Evolutionary conservation across 2,888 invertebrate species (phyloP).

Genomic region (Pammene aurita): DNA sequence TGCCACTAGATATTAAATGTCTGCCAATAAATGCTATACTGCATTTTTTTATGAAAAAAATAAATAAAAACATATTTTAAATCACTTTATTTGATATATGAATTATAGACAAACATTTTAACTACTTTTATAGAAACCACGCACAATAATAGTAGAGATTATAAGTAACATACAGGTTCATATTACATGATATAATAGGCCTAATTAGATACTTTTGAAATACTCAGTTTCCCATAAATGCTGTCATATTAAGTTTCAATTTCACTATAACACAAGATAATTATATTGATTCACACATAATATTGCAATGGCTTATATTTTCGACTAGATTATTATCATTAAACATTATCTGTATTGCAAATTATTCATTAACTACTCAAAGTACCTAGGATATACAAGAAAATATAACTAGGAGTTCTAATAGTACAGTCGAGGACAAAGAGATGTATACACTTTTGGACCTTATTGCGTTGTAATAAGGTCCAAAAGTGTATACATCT

Average conservation of each 20-base stretch:
- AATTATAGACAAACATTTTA: conserved; percentile 63
- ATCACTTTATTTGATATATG: conserved; percentile 66
- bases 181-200: conserved; percentile 34
- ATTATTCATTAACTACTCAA: conserved; percentile 39
- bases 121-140: conserved; percentile 62
- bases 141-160: conserved; percentile 50
- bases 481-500: no score
- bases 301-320: conserved; percentile 82
- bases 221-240: conserved; percentile 58
- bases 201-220: conserved; percentile 45
- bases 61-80: conserved; percentile 1
- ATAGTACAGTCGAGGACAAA: no score
- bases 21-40: no score
- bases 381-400: conserved; percentile 11
- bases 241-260: conserved; percentile 52
- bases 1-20: no score
- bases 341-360: conserved; percentile 75
- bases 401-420: conserved; percentile 29
- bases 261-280: conserved; percentile 48
- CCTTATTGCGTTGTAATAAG: no score
- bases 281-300: conserved; percentile 53
- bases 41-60: no score
- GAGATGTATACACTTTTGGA: no score
- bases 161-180: conserved; percentile 47
- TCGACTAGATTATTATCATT: conserved; percentile 80